These are phyloP conservation scores for Lithobates sylvaticus DNA, from an alignment of 2,797 vertebrate species.

Conservation along the genomic window DNA sequence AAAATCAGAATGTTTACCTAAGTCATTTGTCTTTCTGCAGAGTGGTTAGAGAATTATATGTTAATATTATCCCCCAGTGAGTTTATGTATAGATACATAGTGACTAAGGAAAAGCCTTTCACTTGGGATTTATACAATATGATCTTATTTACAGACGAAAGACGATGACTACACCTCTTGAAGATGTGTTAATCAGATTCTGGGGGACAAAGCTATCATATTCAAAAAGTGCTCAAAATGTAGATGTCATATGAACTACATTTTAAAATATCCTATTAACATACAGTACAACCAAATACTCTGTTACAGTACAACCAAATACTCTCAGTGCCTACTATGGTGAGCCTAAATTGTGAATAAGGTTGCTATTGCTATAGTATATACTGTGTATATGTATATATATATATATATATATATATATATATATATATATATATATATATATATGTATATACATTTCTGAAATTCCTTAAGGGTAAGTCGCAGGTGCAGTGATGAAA, in stretches of 20 bases:
- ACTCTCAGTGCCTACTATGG: too few relatives aligned
- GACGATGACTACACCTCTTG: background rate
- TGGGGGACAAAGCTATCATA: background rate
- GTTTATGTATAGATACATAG: background rate
- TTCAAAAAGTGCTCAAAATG: background rate
- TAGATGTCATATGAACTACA: background rate
- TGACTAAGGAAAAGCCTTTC: slow-evolving; percentile 1
- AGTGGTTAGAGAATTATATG: slow-evolving; percentile 30
- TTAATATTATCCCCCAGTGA: slow-evolving; percentile 27
- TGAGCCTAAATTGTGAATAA: too few relatives aligned
- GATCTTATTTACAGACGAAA: background rate
- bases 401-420: too few relatives aligned
- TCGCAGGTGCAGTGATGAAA: too few relatives aligned
- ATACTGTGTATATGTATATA: too few relatives aligned
- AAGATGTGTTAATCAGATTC: slow-evolving; percentile 7
- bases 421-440: too few relatives aligned
- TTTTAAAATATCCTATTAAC: background rate
- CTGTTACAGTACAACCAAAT: too few relatives aligned
- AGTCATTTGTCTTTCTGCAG: slow-evolving; percentile 35
- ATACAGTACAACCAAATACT: background rate
- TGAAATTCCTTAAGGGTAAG: too few relatives aligned
- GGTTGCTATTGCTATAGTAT: too few relatives aligned
- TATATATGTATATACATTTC: too few relatives aligned
- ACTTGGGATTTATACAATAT: slow-evolving; percentile 4
- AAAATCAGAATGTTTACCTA: slow-evolving; percentile 51